These are phyloP conservation scores for Rattus norvegicus DNA, from an alignment of 2,113 vertebrate genomes.

Conservation along the genomic window GRCr8 NC_086024.1:35908001-35908500, in stretches of 20 bases:
- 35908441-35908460: conserved; percentile 18
- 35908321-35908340: conserved; percentile 59
- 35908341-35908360: conserved; percentile 69
- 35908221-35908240: conserved; percentile 45
- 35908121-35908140: background rate
- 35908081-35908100: background rate
- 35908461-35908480: conserved; percentile 49
- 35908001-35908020: background rate
- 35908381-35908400: conserved; percentile 61
- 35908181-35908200: background rate
- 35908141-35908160: background rate
- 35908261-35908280: conserved; percentile 58
- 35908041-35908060: background rate
- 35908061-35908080: background rate
- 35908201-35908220: background rate
- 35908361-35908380: background rate
- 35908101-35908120: background rate
- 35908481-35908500: conserved; percentile 1
- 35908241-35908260: conserved; percentile 56
- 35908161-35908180: background rate
- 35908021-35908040: background rate
- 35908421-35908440: conserved; percentile 43
- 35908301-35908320: conserved; percentile 68
- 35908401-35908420: conserved; percentile 50
- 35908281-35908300: conserved; percentile 48